These are phyloP conservation scores for Rhizomys pruinosus DNA, from an alignment of 2,113 vertebrate genomes.

Conservation along the genomic window DNA sequence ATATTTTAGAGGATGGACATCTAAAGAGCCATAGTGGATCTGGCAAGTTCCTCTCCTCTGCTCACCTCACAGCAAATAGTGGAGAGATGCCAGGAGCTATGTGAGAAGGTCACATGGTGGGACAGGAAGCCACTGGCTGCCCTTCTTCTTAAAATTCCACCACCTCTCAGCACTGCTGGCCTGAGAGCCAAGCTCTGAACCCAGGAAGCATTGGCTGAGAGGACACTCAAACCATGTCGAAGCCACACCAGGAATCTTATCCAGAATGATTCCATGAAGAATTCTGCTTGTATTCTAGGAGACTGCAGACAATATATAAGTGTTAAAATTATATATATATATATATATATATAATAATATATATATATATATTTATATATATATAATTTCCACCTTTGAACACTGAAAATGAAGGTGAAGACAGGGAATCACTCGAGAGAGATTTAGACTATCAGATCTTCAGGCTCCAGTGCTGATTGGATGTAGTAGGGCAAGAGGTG, in stretches of 20 bases:
- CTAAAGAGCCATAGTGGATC: neutral
- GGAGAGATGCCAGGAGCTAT: neutral
- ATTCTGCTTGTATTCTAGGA: neutral
- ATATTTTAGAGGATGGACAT: neutral
- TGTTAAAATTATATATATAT: too few relatives aligned
- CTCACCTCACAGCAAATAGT: neutral
- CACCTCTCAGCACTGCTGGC: neutral
- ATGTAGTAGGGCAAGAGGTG: too few relatives aligned
- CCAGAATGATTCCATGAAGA: neutral
- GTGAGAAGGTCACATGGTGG: neutral
- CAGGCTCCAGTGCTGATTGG: neutral
- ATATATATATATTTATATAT: too few relatives aligned
- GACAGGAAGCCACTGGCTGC: neutral
- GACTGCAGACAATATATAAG: neutral
- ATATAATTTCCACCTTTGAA: neutral
- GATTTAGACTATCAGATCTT: neutral
- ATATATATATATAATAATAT: too few relatives aligned
- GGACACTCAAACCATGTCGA: neutral
- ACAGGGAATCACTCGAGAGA: neutral
- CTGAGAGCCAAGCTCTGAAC: neutral
- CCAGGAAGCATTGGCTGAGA: neutral
- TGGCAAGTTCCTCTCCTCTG: neutral
- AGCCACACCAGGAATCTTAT: neutral
- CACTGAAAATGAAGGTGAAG: neutral
- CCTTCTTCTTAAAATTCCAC: neutral